Conservation (phyloP, 2,888 invertebrate species). For the Thera obeliscata region DNA sequence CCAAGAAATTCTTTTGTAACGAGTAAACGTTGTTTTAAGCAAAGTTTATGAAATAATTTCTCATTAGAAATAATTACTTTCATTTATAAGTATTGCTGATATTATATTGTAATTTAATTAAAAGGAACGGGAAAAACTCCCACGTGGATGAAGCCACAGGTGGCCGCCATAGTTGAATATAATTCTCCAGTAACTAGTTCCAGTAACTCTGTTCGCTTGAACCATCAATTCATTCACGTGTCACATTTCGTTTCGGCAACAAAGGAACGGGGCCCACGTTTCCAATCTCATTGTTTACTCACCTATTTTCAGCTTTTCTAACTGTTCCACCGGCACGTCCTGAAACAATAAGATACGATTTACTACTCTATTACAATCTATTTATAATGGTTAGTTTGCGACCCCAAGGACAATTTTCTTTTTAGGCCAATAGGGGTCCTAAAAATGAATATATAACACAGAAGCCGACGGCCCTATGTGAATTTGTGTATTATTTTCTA, state of each 20-base stretch:
- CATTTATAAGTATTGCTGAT: too few species aligned
- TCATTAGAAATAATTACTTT: neutral
- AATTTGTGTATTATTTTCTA: too few species aligned
- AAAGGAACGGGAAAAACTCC: too few species aligned
- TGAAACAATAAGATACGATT: constrained; percentile 55
- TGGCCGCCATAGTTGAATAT: too few species aligned
- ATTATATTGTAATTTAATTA: too few species aligned
- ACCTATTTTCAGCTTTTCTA: constrained; percentile 76
- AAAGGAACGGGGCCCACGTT: constrained; percentile 12
- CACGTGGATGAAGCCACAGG: too few species aligned
- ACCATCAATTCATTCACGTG: constrained; percentile 5
- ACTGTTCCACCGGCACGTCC: constrained; percentile 75
- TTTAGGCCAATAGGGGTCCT: too few species aligned
- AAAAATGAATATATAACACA: too few species aligned
- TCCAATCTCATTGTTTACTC: constrained; percentile 44
- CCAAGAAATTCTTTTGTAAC: neutral
- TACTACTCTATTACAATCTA: constrained; percentile 6
- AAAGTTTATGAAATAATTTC: neutral
- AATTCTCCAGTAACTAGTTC: neutral
- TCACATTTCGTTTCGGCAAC: constrained; percentile 11
- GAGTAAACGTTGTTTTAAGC: neutral
- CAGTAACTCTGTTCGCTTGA: constrained; percentile 2
- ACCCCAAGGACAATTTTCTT: too few species aligned
- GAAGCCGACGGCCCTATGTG: too few species aligned
- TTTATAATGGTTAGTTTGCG: neutral